These are phyloP conservation scores for Ctenochaetus hawaiiensis DNA, from an alignment of 2,797 vertebrate genomes.

Conservation along the genomic window DNA sequence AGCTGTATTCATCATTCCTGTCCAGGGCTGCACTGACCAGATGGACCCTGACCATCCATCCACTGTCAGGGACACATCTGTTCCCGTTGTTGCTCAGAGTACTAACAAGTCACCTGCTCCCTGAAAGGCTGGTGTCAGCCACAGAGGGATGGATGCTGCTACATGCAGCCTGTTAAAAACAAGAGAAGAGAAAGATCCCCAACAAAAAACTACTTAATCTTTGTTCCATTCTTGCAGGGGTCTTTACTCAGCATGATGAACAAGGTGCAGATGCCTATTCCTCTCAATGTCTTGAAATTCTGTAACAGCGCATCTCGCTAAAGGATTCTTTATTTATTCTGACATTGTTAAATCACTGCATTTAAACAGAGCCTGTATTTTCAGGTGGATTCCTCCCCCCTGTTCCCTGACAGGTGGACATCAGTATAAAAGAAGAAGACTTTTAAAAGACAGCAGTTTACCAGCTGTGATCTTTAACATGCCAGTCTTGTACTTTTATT, in stretches of 20 bases:
- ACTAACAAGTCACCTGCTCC: constrained; percentile 99
- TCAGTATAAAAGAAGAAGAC: constrained; percentile 37
- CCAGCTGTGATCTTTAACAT: constrained; percentile 54
- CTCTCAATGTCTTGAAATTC: constrained; percentile 18
- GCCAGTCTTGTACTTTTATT: constrained; percentile 44
- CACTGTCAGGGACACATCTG: constrained; percentile 99
- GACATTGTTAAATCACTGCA: constrained; percentile 16
- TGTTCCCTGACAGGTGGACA: constrained; percentile 49
- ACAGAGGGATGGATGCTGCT: constrained; percentile 74
- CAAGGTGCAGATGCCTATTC: background rate
- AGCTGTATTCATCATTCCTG: constrained; percentile 99
- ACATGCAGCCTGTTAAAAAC: constrained; percentile 77
- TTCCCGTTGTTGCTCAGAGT: constrained; percentile 98
- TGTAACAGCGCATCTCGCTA: background rate
- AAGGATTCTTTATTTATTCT: background rate
- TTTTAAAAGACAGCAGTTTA: constrained; percentile 26
- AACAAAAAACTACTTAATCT: constrained; percentile 42
- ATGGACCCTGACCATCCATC: constrained; percentile 99
- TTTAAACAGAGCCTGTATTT: constrained; percentile 32
- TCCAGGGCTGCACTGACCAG: constrained; percentile 99
- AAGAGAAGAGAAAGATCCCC: constrained; percentile 47
- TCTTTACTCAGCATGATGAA: constrained; percentile 39
- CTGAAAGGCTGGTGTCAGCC: constrained; percentile 94
- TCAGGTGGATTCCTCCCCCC: constrained; percentile 25
- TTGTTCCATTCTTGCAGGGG: constrained; percentile 21